Conservation (phyloP, 1,140 invertebrate species). For the Phthorimaea operculella region DNA sequence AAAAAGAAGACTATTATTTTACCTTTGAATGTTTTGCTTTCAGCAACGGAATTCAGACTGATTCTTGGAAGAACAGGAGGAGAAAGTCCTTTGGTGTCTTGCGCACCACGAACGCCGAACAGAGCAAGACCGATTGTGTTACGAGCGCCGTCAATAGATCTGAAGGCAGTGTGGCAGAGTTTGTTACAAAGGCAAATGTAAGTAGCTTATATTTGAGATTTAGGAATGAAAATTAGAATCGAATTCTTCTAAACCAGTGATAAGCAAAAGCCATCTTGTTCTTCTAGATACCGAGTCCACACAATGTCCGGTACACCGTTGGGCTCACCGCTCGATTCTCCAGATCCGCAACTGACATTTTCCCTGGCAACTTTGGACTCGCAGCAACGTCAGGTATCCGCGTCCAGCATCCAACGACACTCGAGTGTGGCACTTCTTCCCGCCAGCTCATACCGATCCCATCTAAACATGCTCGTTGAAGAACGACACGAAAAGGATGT, state of each 20-base stretch:
- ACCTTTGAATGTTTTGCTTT: slow-evolving; percentile 15
- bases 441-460: slow-evolving; percentile 58
- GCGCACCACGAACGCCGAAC: slow-evolving; percentile 72
- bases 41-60: slow-evolving; percentile 79
- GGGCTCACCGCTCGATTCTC: slow-evolving; percentile 78
- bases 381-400: slow-evolving; percentile 69
- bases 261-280: background rate
- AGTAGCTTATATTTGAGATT: too few relatives aligned
- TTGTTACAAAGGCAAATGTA: slow-evolving; percentile 88
- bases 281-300: slow-evolving; percentile 75
- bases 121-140: slow-evolving; percentile 77
- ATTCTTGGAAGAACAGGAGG: slow-evolving; percentile 71
- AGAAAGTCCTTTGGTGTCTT: slow-evolving; percentile 75
- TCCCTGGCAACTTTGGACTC: slow-evolving; percentile 72
- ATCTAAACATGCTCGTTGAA: slow-evolving; percentile 60
- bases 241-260: background rate
- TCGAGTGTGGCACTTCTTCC: slow-evolving; percentile 53
- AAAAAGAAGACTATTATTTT: too few relatives aligned
- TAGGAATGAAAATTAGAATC: too few relatives aligned
- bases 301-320: slow-evolving; percentile 72
- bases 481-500: slow-evolving; percentile 56
- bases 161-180: slow-evolving; percentile 91
- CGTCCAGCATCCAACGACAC: slow-evolving; percentile 61
- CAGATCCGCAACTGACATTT: slow-evolving; percentile 71
- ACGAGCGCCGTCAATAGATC: slow-evolving; percentile 81